phyloP scores from a whole-genome alignment of 2,797 vertebrate species.

The Spea hammondii region DNA sequence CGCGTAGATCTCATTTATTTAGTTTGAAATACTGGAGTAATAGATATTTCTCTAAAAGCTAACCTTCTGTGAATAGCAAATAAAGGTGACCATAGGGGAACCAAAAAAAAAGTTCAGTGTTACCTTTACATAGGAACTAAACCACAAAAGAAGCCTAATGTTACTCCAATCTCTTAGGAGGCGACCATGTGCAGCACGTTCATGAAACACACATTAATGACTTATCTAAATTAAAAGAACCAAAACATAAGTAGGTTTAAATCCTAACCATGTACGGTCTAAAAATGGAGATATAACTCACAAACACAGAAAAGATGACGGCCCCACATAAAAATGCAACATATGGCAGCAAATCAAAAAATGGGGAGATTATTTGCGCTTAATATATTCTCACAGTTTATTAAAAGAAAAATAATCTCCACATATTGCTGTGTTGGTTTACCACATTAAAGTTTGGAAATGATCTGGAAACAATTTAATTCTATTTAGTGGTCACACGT shows the following conservation, averaged over 20 bases:
- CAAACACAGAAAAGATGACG: conserved; percentile 35
- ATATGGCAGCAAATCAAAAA: conserved; percentile 26
- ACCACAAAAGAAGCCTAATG: neutral
- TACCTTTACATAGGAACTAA: neutral
- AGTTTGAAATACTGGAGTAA: too few relatives aligned
- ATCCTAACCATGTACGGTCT: conserved; percentile 46
- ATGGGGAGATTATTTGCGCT: neutral
- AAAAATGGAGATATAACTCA: neutral
- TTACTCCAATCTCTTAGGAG: too few relatives aligned
- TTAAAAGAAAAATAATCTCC: conserved; percentile 6
- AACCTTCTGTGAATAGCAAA: too few relatives aligned
- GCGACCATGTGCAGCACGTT: too few relatives aligned
- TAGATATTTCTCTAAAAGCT: too few relatives aligned
- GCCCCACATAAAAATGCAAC: conserved; percentile 43
- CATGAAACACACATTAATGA: too few relatives aligned
- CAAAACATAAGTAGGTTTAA: conserved; percentile 8
- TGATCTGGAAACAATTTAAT: conserved; percentile 20
- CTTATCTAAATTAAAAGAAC: too few relatives aligned
- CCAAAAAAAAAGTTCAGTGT: too few relatives aligned
- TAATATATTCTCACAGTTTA: conserved; percentile 31
- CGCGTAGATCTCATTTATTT: too few relatives aligned
- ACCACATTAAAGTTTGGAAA: conserved; percentile 33
- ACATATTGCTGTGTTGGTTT: neutral
- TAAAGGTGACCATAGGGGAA: too few relatives aligned
- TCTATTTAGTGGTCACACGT: neutral